Conservation (phyloP, 2,797 vertebrate species). For the Odontamblyopus lacepedii region DNA sequence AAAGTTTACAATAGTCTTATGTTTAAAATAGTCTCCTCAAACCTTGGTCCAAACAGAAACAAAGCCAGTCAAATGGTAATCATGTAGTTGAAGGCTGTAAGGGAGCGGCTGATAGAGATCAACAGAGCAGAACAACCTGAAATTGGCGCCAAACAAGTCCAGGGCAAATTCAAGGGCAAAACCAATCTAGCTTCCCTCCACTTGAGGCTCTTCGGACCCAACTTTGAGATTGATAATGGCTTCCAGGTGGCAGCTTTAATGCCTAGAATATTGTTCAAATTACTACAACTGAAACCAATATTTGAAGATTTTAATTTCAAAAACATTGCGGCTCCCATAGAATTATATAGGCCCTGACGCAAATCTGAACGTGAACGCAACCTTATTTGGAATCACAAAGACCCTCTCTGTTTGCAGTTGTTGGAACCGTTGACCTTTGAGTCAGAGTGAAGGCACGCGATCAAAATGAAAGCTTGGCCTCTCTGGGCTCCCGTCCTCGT, state of each 20-base stretch:
- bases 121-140: too few species aligned
- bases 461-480: constrained; percentile 84
- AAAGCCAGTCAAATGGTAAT: not conserved
- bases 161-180: too few species aligned
- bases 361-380: not conserved
- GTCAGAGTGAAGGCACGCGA: constrained; percentile 77
- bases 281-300: too few species aligned
- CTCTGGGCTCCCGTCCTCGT: constrained; percentile 79
- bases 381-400: constrained; percentile 51
- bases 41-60: not conserved
- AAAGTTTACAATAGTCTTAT: not conserved
- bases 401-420: constrained; percentile 33
- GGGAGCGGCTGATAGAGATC: too few species aligned
- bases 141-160: too few species aligned
- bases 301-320: not conserved
- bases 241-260: too few species aligned
- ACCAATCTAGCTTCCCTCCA: too few species aligned
- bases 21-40: not conserved
- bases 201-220: too few species aligned
- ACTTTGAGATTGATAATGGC: not conserved
- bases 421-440: constrained; percentile 30
- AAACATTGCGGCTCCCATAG: not conserved
- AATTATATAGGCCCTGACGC: not conserved
- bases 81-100: not conserved
- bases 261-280: too few species aligned